Conservation (phyloP, 2,888 invertebrate genomes). For the Mactromeris polynyma region DNA sequence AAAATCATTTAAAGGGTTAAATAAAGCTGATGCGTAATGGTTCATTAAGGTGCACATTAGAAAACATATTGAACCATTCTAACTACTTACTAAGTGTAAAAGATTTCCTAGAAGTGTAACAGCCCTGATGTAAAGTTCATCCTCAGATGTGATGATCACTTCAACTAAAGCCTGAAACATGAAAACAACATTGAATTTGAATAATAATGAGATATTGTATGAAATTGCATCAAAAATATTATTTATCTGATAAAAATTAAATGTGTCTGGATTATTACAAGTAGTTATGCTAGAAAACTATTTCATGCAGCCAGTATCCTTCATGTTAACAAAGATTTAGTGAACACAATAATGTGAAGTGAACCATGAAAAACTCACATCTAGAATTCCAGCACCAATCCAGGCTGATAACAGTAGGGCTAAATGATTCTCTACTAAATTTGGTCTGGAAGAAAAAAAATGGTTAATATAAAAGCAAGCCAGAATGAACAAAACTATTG, state of each 20-base stretch:
- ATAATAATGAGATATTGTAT: too few relatives aligned
- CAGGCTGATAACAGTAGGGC: constrained; percentile 95
- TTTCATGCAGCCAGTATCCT: too few relatives aligned
- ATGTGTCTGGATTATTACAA: too few relatives aligned
- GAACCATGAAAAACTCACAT: constrained; percentile 85
- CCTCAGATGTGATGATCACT: constrained; percentile 94
- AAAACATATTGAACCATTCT: neutral
- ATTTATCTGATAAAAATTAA: too few relatives aligned
- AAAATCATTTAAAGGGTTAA: neutral
- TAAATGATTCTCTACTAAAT: constrained; percentile 96
- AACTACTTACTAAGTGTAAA: constrained; percentile 91
- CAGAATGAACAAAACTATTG: too few relatives aligned
- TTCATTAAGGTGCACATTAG: neutral
- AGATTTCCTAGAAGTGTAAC: constrained; percentile 96
- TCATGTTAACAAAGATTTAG: too few relatives aligned
- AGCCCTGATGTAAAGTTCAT: constrained; percentile 95
- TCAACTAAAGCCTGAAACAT: constrained; percentile 92
- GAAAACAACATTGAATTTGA: neutral
- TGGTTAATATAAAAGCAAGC: too few relatives aligned
- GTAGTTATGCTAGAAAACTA: too few relatives aligned
- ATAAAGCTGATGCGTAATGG: neutral
- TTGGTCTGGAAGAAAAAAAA: constrained; percentile 89
- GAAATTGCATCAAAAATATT: too few relatives aligned
- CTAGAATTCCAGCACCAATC: constrained; percentile 94
- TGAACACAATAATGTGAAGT: neutral